Conservation (phyloP, 2,113 vertebrate genomes). For the Turnix velox region DNA sequence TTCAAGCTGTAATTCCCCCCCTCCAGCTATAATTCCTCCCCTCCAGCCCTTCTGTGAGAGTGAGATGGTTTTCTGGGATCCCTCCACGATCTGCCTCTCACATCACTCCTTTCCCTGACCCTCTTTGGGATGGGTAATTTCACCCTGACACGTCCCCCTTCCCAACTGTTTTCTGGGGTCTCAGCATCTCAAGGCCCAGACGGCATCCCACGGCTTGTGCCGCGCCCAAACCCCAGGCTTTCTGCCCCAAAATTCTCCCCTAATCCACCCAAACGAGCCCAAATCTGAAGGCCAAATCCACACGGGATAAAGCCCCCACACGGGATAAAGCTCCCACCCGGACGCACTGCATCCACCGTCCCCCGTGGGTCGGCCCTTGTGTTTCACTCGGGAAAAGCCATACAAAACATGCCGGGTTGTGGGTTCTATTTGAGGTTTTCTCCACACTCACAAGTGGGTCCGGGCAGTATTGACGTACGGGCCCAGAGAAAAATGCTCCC, state of each 20-base stretch:
- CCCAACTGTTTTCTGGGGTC: background rate
- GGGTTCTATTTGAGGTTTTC: background rate
- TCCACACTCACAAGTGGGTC: background rate
- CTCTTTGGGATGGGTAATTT: background rate
- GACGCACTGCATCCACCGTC: background rate
- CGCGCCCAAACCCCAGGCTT: accelerated
- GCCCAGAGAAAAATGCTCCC: too few relatives aligned
- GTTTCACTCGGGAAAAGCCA: too few relatives aligned
- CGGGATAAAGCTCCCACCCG: accelerated
- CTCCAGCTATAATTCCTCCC: too few relatives aligned
- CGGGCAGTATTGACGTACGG: background rate
- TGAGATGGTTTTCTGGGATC: background rate
- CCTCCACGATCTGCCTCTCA: accelerated
- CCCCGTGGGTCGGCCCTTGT: background rate
- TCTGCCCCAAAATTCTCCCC: too few relatives aligned
- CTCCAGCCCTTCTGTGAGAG: background rate
- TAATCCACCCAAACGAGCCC: too few relatives aligned
- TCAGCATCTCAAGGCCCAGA: background rate
- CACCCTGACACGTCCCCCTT: background rate
- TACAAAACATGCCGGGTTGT: too few relatives aligned
- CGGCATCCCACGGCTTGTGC: background rate
- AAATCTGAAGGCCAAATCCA: background rate
- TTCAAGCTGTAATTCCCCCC: too few relatives aligned
- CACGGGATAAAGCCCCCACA: accelerated
- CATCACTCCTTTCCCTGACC: accelerated